Evolutionary conservation across 2,888 invertebrate species (phyloP).

Genomic region (Neoitamus cyanurus): DNA sequence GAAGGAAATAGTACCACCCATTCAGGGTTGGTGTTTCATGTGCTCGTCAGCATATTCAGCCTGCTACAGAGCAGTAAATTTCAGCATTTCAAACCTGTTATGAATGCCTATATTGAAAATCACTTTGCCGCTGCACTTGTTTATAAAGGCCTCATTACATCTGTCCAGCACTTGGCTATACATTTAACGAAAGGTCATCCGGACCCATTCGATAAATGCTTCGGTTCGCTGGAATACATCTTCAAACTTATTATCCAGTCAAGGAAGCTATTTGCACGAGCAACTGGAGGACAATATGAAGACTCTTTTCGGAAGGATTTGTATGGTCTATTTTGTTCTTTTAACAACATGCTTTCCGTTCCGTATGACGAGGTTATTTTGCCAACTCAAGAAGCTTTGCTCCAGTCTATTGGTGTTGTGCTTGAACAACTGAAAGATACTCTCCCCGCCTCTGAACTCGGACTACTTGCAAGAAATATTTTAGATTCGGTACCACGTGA

Average conservation of each 20-base stretch:
- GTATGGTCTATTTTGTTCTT: slow-evolving; percentile 80
- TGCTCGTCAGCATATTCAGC: slow-evolving; percentile 91
- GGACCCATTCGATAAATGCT: slow-evolving; percentile 90
- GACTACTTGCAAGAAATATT: slow-evolving; percentile 82
- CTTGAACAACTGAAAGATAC: slow-evolving; percentile 84
- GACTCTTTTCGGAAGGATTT: slow-evolving; percentile 87
- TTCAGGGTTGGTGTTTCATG: slow-evolving; percentile 91
- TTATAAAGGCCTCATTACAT: slow-evolving; percentile 89
- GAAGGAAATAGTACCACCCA: slow-evolving; percentile 90
- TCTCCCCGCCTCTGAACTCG: slow-evolving; percentile 79
- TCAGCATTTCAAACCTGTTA: slow-evolving; percentile 92
- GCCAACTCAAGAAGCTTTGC: slow-evolving; percentile 82
- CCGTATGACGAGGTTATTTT: slow-evolving; percentile 79
- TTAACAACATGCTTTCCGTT: slow-evolving; percentile 80
- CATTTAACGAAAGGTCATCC: slow-evolving; percentile 87
- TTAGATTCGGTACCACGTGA: slow-evolving; percentile 74
- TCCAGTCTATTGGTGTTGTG: slow-evolving; percentile 85
- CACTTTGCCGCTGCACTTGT: slow-evolving; percentile 95
- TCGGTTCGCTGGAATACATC: slow-evolving; percentile 90
- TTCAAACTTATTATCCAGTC: slow-evolving; percentile 94
- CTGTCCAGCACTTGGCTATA: slow-evolving; percentile 90
- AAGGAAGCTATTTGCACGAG: slow-evolving; percentile 82
- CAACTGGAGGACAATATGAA: slow-evolving; percentile 89
- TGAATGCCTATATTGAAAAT: slow-evolving; percentile 93
- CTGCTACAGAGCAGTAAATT: slow-evolving; percentile 90